Evolutionary conservation across 30 jellyfish, hydroid and myxozoan genomes (phyloP), one percentile per base, ranked within the genome.

Genomic region (Mastigias papua): DNA sequence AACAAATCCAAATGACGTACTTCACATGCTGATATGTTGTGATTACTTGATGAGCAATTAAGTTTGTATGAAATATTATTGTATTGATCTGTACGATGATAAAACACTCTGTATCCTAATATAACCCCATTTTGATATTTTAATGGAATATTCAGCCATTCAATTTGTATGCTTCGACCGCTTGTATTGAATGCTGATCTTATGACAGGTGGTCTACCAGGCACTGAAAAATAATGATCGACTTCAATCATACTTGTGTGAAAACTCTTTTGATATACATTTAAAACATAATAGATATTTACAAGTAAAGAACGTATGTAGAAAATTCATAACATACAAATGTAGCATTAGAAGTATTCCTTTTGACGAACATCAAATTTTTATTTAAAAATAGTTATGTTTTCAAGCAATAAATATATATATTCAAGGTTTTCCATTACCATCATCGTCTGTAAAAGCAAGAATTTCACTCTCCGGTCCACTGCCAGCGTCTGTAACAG

Each of bases 111-210:
- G 73, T 90, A 90, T 10, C 94, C 97, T 15, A 90, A 42, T 1
- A 82, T 84, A 21, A 48, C 20, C 50, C 97, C 97, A 46, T 90
- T 62, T 33, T 73, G 86, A 65, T 16, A 61, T 16, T 74, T 63
- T 69, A 67, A 34, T 4, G 90, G 81, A 15, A 90, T 81, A 26
- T 63, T 46, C 17, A 34, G 17, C 90, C 90, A 90, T 65, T 51
- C 77, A 28, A 90, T 42, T 25, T 71, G 64, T 48, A 90, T 71
- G 69, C 90, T 86, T 72, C 71, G 68, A 13, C 92, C 90, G 37
- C 97, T 81, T n/a, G 90, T 90, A 69, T 82, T 74, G 89, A 78
- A 48, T 10, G 94, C 94, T 1, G 73, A 20, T 5, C 37, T 70
- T 19, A 72, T 54, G 10, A 21, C 58, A 4, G 97, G 97, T 29